A percentile compares a stretch with the other conserved stretches of the same genome.
phyloP scores from a whole-genome alignment of 2,113 vertebrate species.

The Mola mola region DNA sequence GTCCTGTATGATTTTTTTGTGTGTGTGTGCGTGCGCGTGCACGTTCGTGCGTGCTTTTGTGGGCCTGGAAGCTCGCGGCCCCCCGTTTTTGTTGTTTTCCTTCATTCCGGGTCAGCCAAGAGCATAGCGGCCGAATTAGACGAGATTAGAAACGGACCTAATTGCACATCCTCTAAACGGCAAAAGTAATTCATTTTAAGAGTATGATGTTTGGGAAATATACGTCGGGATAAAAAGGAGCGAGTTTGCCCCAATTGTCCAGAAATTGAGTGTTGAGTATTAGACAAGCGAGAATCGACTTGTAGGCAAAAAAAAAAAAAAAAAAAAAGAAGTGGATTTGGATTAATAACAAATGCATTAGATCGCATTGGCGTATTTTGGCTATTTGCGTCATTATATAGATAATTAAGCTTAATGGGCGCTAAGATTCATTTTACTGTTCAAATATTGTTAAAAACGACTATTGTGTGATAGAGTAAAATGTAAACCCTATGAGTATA shows the following conservation, averaged over 20 bases:
- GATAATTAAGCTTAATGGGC: too few relatives aligned
- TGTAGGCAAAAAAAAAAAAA: too few relatives aligned
- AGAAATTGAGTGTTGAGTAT: neutral
- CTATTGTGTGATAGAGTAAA: too few relatives aligned
- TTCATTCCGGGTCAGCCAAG: conserved; percentile 46
- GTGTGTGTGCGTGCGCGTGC: too few relatives aligned
- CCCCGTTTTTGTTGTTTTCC: conserved; percentile 11
- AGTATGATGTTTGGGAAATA: neutral
- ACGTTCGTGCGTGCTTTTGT: conserved; percentile 56
- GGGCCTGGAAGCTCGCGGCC: conserved; percentile 39
- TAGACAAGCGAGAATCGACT: neutral
- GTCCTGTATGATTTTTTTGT: conserved; percentile 68
- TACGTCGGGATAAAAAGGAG: neutral
- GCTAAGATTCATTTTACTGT: too few relatives aligned
- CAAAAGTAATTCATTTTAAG: conserved; percentile 36
- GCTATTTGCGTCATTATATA: too few relatives aligned
- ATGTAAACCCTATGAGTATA: too few relatives aligned
- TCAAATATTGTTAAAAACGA: too few relatives aligned
- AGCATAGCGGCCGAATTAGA: conserved; percentile 46
- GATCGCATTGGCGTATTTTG: neutral
- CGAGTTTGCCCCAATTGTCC: too few relatives aligned
- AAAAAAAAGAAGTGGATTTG: neutral
- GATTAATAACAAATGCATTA: neutral
- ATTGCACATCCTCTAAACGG: conserved; percentile 19
- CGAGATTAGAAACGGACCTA: conserved; percentile 37